Conservation (phyloP, 1,140 invertebrate genomes). For the Drosophila arawakana region DNA sequence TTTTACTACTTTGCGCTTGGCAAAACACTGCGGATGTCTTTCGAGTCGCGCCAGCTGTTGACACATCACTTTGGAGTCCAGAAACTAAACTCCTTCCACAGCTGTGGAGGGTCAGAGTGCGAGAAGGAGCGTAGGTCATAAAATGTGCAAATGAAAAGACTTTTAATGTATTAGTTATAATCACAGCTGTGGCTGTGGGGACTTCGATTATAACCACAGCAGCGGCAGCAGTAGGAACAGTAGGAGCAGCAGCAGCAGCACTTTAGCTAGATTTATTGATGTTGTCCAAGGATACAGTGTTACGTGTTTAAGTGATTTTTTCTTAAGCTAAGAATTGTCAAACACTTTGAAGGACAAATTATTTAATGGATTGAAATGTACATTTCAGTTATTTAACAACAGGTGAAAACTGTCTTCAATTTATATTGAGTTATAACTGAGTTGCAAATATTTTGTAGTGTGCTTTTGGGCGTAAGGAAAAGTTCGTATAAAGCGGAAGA, state of each 20-base stretch:
- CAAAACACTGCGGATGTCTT: conserved; percentile 19
- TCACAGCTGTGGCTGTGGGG: conserved; percentile 13
- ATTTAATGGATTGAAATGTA: background rate
- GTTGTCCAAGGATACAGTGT: background rate
- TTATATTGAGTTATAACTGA: background rate
- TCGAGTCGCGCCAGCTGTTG: conserved; percentile 62
- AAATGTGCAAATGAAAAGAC: conserved; percentile 65
- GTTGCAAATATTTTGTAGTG: background rate
- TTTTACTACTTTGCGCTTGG: conserved; percentile 57
- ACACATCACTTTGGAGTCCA: conserved; percentile 14
- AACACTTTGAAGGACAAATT: background rate
- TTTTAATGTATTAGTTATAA: conserved; percentile 72
- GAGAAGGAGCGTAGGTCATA: conserved; percentile 48
- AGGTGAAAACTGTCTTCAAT: background rate
- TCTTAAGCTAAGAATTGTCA: background rate
- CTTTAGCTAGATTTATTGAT: conserved; percentile 16
- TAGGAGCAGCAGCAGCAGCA: background rate
- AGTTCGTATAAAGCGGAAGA: too few species aligned
- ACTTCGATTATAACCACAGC: conserved; percentile 9
- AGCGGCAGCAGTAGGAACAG: background rate
- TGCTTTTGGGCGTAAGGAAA: too few species aligned
- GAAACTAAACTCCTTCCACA: background rate
- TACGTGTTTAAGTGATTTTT: background rate
- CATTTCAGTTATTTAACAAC: background rate
- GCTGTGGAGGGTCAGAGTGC: background rate